Evolutionary conservation across 2,113 vertebrate species (phyloP), one percentile per base, ranked within the genome.

Genomic region (Sus scrofa): DNA sequence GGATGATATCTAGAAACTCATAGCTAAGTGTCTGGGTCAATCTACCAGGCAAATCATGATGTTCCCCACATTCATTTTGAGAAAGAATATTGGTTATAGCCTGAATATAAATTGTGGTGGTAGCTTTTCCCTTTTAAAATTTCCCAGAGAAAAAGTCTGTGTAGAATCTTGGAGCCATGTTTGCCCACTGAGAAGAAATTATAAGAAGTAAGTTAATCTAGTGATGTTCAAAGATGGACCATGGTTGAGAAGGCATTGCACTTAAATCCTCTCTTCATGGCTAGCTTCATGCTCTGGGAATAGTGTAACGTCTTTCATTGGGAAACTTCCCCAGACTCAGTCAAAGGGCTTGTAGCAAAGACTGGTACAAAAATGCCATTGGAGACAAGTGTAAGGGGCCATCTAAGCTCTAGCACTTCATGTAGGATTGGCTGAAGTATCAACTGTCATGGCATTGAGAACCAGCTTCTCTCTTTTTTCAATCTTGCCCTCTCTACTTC

Each of bases 111-210:
- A n/a, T n/a, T n/a, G n/a, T n/a, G n/a, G n/a, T n/a, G n/a, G n/a
- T n/a, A n/a, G n/a, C n/a, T n/a, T n/a, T n/a, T n/a, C n/a, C n/a
- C 39, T 92, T 85, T 85, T 65, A 84, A 85, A 37, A 56, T 74
- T 85, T 54, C 8, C 24, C 70, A 75, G 44, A 50, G 70, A 18
- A 74, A 74, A 54, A 14, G 3, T 74, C 12, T 65, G 63, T 16
- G 8, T 22, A 63, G 68, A 54, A 63, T 32, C 52, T 58, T 71
- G 12, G 30, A 63, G 5, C 19, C 74, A 24, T 24, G 18, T 19
- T 7, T 24, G 32, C 34, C 16, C 12, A 37, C 3, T 60, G 30
- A 34, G 30, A 22, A 34, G 50, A 50, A 26, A 20, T n/a, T 71
- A 3, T 22, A 81, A 65, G 30, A 65, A 50, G 52, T 24, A 2